These are phyloP conservation scores for Rachycentron canadum DNA, from an alignment of 2,797 vertebrate species.

Conservation along the genomic window DNA sequence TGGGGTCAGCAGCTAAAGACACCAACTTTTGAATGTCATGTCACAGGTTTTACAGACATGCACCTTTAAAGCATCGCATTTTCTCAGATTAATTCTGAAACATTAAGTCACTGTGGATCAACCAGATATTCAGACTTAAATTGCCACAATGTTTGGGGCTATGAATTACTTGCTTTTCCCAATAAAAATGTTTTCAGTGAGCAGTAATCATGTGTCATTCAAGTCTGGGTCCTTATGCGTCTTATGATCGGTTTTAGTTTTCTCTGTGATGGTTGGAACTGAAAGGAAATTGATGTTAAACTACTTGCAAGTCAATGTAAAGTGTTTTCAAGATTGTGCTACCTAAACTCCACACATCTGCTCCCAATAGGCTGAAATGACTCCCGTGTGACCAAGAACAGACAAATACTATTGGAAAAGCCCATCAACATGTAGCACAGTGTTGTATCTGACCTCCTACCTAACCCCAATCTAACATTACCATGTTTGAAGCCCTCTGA, in stretches of 20 bases:
- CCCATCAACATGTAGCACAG: conserved; percentile 12
- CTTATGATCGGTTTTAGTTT: conserved; percentile 7
- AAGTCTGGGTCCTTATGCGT: not conserved
- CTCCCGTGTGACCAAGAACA: conserved; percentile 20
- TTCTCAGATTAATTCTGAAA: not conserved
- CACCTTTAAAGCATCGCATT: not conserved
- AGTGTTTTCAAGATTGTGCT: not conserved
- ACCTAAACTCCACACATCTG: conserved; percentile 12
- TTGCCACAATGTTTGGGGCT: not conserved
- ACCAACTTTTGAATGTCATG: not conserved
- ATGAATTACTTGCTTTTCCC: not conserved
- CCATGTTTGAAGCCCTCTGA: conserved; percentile 45
- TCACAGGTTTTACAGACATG: not conserved
- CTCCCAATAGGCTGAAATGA: conserved; percentile 8
- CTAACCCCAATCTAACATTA: conserved; percentile 22
- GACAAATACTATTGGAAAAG: conserved; percentile 15
- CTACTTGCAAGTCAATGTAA: not conserved
- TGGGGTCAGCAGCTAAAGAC: not conserved
- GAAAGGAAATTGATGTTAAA: not conserved
- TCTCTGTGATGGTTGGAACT: not conserved
- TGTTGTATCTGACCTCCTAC: conserved; percentile 24
- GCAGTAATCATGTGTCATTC: no score
- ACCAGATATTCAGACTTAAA: not conserved
- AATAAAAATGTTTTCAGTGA: not conserved
- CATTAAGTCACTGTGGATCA: not conserved